Base-by-base conservation (phyloP, 2,113 vertebrate genomes). In the Gorilla gorilla region DNA sequence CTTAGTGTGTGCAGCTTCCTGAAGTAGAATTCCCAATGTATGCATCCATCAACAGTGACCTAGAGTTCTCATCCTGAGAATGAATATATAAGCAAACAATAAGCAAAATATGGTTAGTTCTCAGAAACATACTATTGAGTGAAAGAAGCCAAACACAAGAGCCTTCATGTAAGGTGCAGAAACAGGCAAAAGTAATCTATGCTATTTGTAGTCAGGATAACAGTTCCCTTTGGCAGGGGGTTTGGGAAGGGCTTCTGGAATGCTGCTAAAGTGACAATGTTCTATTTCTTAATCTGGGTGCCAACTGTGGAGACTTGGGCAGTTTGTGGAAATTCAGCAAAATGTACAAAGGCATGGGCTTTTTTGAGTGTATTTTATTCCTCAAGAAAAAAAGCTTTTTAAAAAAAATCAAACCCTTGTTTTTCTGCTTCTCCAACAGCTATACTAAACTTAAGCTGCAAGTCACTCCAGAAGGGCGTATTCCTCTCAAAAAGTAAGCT, bases 401-500 rank as follows among this genome's bases (percentile, higher is more conserved):
- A 11, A 66, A 48, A 48, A 89, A 93, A 97, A 82, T 92, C 88
- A 70, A 98, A 50, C 45, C 52, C 59, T 97, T 97, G 61, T 97
- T 80, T 98, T 90, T 98, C 88, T 96, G 48, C 38, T 97, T 89
- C 55, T 43, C 82, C 92, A 88, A 97, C 99, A 99, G 99, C 96
- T 99, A 99, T 97, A 99, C 99, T 20, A 99, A 99, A 96, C 99
- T 99, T 87, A 99, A 99, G 96, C 99, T 99, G 97, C 99, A 99
- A 98, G 99, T 99, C 92, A 99, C 99, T 98, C 99, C 99, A n/a
- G 99, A 99, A 97, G 99, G 99, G 2, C 98, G 99, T 94, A 99
- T 99, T 98, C 99, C 99, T 97, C 99, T 99, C 96, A 99, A 99
- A 98, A 99, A 99, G 99, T 99, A 99, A 99, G 99, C 98, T 97